Percentiles rank a stretch among this genome's conserved stretches.
phyloP scores from a whole-genome alignment of 1,140 invertebrate genomes.

The Drosophila murphyi region DNA sequence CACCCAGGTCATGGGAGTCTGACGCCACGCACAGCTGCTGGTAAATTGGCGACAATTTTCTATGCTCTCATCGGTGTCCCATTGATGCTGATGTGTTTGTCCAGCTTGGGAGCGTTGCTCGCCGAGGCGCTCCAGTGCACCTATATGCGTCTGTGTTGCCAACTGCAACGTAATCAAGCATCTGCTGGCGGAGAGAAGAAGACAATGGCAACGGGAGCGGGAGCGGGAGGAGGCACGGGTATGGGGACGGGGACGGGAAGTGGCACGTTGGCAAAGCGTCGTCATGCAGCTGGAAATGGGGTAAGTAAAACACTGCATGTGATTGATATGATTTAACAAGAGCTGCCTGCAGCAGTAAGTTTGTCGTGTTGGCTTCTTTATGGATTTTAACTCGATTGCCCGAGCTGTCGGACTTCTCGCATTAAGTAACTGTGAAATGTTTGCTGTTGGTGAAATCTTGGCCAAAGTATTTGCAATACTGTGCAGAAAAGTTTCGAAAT shows the following conservation, averaged over 20 bases:
- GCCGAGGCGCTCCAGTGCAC: slow-evolving; percentile 90
- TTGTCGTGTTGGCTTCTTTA: slow-evolving; percentile 63
- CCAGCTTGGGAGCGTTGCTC: slow-evolving; percentile 92
- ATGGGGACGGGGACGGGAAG: background rate
- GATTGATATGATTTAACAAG: slow-evolving; percentile 70
- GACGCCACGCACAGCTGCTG: slow-evolving; percentile 90
- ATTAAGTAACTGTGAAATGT: slow-evolving; percentile 31
- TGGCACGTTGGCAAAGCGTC: slow-evolving; percentile 39
- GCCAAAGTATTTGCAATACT: slow-evolving; percentile 47
- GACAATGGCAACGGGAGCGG: no score
- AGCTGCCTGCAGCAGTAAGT: slow-evolving; percentile 37
- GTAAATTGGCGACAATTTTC: slow-evolving; percentile 93
- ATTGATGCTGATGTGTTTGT: slow-evolving; percentile 93
- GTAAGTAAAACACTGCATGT: slow-evolving; percentile 67
- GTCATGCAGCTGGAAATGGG: slow-evolving; percentile 55
- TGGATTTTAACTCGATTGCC: slow-evolving; percentile 65
- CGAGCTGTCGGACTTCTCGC: slow-evolving; percentile 28
- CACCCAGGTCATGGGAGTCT: slow-evolving; percentile 91
- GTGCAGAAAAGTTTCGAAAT: slow-evolving; percentile 54
- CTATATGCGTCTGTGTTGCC: slow-evolving; percentile 89
- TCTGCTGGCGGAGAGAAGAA: background rate
- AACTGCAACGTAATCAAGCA: slow-evolving; percentile 63
- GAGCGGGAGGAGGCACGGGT: no score
- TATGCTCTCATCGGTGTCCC: slow-evolving; percentile 94
- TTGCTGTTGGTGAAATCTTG: slow-evolving; percentile 39